Conservation (phyloP, 2,113 vertebrate genomes). For the Mormoops blainvillei region DNA sequence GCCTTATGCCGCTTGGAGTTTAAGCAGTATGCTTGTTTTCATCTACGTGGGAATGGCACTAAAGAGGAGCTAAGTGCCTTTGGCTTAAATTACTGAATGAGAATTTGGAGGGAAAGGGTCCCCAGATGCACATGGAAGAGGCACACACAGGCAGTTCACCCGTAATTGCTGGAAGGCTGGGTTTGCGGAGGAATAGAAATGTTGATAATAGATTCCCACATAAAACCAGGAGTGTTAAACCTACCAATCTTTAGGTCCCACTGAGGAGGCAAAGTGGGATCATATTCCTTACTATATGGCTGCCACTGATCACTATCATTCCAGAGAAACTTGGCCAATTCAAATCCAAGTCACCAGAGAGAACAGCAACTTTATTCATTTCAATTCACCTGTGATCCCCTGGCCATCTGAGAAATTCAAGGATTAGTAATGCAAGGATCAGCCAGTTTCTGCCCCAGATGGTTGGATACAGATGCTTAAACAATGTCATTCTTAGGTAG, state of each 20-base stretch:
- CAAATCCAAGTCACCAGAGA: slow-evolving; percentile 3
- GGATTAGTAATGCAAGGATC: too few relatives aligned
- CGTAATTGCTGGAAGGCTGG: slow-evolving; percentile 23
- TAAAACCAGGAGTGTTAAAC: not conserved
- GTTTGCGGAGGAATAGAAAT: slow-evolving; percentile 21
- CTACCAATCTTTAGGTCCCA: not conserved
- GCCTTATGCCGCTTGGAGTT: slow-evolving; percentile 39
- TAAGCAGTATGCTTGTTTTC: slow-evolving; percentile 36
- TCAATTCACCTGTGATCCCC: not conserved
- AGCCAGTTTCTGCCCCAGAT: not conserved
- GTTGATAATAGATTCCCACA: slow-evolving; percentile 2
- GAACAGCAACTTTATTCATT: not conserved
- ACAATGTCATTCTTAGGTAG: too few relatives aligned
- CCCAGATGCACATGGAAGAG: slow-evolving; percentile 48
- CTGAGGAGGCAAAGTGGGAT: not conserved
- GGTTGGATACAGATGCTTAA: not conserved
- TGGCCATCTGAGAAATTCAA: not conserved
- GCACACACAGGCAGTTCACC: not conserved
- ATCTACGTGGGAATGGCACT: slow-evolving; percentile 3
- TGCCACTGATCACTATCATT: not conserved
- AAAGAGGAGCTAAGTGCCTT: slow-evolving; percentile 47
- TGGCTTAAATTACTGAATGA: slow-evolving; percentile 40
- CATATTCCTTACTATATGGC: not conserved
- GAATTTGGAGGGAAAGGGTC: slow-evolving; percentile 44
- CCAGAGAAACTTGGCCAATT: not conserved